These are phyloP conservation scores for Lacerta viridis DNA, from an alignment of 2,797 vertebrate genomes.

Conservation along the genomic window DNA sequence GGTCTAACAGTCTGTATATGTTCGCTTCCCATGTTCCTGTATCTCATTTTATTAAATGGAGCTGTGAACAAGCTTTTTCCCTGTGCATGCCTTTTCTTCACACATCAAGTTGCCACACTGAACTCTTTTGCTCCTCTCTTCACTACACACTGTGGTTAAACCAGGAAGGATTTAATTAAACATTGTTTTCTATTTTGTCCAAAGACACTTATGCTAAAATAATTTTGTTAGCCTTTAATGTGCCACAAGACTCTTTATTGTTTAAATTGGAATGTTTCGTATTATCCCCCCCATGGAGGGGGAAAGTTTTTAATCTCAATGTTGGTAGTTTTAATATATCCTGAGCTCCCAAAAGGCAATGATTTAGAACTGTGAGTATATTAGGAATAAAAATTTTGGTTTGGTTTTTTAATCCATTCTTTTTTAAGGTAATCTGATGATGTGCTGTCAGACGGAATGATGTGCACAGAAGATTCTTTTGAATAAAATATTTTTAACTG, in stretches of 20 bases:
- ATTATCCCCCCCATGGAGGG: neutral
- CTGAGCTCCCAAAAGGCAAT: neutral
- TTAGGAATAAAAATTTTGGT: neutral
- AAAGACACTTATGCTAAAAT: neutral
- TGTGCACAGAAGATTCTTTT: slow-evolving; percentile 22
- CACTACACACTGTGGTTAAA: neutral
- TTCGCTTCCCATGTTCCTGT: too few relatives aligned
- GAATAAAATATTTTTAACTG: slow-evolving; percentile 50
- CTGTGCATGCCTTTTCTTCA: neutral
- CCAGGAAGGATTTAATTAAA: neutral
- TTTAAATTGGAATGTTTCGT: neutral
- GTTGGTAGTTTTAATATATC: neutral
- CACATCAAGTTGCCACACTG: too few relatives aligned
- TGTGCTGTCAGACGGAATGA: neutral
- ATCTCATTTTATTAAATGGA: too few relatives aligned
- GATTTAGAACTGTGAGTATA: neutral
- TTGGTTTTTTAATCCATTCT: slow-evolving; percentile 17
- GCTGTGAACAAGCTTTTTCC: neutral
- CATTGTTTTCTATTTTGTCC: neutral
- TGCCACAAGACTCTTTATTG: too few relatives aligned
- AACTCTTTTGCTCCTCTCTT: neutral
- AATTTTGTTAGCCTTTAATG: neutral
- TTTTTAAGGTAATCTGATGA: neutral
- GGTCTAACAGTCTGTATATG: too few relatives aligned
- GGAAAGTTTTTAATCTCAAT: neutral